phyloP scores from a whole-genome alignment of 2,797 vertebrate genomes.

The Nothura maculosa region DNA sequence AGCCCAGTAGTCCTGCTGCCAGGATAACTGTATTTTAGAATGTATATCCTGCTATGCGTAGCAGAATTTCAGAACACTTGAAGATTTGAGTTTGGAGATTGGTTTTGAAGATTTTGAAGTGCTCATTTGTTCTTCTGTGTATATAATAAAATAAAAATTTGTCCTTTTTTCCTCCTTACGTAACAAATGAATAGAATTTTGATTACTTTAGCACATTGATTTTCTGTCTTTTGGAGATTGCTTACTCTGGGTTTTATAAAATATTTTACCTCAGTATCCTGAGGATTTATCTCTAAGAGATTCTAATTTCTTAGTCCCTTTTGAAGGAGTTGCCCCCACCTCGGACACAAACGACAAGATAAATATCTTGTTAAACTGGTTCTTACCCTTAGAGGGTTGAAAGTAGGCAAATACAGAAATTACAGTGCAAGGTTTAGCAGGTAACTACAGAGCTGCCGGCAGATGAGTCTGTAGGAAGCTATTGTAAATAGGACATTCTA shows the following conservation, averaged over 20 bases:
- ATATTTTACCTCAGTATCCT: background rate
- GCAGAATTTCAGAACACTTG: background rate
- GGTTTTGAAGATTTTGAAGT: background rate
- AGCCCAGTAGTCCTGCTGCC: background rate
- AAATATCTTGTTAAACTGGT: constrained; percentile 63
- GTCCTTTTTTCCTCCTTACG: background rate
- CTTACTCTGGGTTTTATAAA: background rate
- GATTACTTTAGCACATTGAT: background rate
- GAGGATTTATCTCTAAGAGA: constrained; percentile 29
- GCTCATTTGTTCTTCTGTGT: background rate
- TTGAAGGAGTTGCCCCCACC: constrained; percentile 31
- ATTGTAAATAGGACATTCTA: constrained; percentile 61
- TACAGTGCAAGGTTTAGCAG: constrained; percentile 67
- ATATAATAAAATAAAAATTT: background rate
- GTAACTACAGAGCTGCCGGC: constrained; percentile 64
- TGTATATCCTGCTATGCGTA: background rate
- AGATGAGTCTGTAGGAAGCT: constrained; percentile 57
- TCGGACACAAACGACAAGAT: constrained; percentile 59
- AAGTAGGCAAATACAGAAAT: constrained; percentile 72
- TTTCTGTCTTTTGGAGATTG: background rate
- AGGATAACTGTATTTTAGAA: background rate
- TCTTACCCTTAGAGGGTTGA: constrained; percentile 63
- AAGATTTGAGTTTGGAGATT: background rate
- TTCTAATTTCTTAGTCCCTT: constrained; percentile 28
- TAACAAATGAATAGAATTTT: background rate